Base-by-base conservation (phyloP, 2,888 invertebrate genomes). In the Pollenia labialis region DNA sequence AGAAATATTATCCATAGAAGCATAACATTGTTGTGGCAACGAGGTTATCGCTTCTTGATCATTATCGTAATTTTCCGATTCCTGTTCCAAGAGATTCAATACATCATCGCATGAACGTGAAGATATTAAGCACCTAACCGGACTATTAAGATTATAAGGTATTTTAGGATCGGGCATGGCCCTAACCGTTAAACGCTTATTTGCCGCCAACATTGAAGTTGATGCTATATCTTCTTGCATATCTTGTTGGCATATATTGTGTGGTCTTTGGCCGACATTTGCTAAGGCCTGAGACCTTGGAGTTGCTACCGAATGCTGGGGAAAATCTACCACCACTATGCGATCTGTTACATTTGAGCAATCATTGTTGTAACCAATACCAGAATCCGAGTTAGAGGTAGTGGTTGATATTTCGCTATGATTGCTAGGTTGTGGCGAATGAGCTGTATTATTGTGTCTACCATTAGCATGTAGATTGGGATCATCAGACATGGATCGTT, bases 341-440 rank as follows among this genome's bases (percentile, higher is more conserved):
- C 97, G 94, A 92, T 97, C 97, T 0, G 97, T 97, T 74, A 97
- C 96, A 90, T 97, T 97, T 11, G 96, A 95, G 90, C 96, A 96
- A 90, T 98, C 98, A 90, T 98, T 98, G 88, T 97, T 96, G 90
- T 98, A 98, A 0, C 98, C 98, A 85, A 99, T 98, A 0, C 99
- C 98, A 1, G 98, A 98, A 92, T 99, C 99, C 81, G 98, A 98
- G 92, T 98, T 98, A 89, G 98, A 98, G 0, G 98, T 98, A 23
- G 97, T 97, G 0, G 96, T 96, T 0, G 96, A 96, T 10, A 96
- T 95, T 89, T 96, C 97, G 90, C 97, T 97, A 86, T 96, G 96
- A 90, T 96, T 96, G 91, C 97, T 97, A 0, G 97, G 97, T 89
- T 97, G 97, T 0, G 97, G 97, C 0, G 97, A 97, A 90, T 96